These are phyloP conservation scores for Lasius platythorax DNA, from an alignment of 2,888 invertebrate species.

Conservation along the genomic window DNA sequence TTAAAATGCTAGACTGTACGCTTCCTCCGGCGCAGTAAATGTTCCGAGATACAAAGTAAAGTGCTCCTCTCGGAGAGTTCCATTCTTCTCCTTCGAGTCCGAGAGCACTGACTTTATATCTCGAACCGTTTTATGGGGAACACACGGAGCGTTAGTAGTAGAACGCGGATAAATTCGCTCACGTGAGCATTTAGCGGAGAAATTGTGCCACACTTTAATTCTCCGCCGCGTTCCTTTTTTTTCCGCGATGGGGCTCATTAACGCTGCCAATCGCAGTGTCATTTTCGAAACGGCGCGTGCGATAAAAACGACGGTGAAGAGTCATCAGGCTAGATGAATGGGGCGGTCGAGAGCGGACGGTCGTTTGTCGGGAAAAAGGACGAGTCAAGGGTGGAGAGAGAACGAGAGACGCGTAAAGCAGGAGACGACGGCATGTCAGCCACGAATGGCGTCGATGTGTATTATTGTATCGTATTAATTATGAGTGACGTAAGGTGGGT, in stretches of 20 bases:
- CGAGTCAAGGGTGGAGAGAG: constrained; percentile 21
- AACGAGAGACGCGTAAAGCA: constrained; percentile 24
- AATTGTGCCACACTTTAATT: constrained; percentile 7
- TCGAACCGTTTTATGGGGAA: constrained; percentile 15
- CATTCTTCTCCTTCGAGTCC: background rate
- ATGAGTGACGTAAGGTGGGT: constrained; percentile 16
- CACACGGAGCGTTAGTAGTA: background rate
- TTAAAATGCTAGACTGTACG: background rate
- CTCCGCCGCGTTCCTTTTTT: background rate
- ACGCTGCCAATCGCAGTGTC: constrained; percentile 1
- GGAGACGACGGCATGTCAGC: background rate
- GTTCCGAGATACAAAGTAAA: constrained; percentile 19
- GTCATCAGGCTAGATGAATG: constrained; percentile 45
- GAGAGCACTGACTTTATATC: constrained; percentile 23
- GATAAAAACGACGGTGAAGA: constrained; percentile 6
- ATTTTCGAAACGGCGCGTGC: constrained; percentile 24
- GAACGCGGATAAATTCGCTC: constrained; percentile 26
- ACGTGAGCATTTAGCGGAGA: constrained; percentile 30
- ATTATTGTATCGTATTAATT: constrained; percentile 65
- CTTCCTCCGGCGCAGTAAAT: constrained; percentile 18
- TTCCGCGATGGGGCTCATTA: constrained; percentile 13
- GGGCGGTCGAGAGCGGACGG: constrained; percentile 54
- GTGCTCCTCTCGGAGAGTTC: constrained; percentile 6
- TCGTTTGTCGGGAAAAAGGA: constrained; percentile 54
- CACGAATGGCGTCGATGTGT: constrained; percentile 57